A percentile compares a stretch with the other conserved stretches of the same genome.
phyloP scores from a whole-genome alignment of 2,888 invertebrate species.

The Diloba caeruleocephala region DNA sequence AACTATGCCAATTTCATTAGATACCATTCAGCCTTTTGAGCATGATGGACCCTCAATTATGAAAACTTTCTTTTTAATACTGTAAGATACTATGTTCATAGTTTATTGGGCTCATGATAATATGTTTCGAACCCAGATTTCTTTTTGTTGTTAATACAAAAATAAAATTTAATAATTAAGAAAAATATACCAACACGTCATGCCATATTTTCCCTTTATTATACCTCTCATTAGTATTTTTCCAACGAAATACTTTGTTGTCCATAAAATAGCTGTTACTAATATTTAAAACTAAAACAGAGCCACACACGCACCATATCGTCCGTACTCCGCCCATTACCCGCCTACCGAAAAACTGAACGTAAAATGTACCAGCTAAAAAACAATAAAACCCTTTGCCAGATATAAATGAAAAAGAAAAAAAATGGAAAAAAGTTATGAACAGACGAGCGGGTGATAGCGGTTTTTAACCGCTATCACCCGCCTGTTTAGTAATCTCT shows the following conservation, averaged over 20 bases:
- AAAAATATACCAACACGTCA: no score
- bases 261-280: slow-evolving; percentile 15
- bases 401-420: slow-evolving; percentile 69
- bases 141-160: no score
- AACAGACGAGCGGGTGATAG: slow-evolving; percentile 60
- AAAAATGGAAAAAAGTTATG: slow-evolving; percentile 58
- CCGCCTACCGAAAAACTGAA: slow-evolving; percentile 86
- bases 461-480: slow-evolving; percentile 41
- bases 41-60: no score
- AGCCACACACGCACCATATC: slow-evolving; percentile 61
- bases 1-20: no score
- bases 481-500: slow-evolving; percentile 43
- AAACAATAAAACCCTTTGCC: slow-evolving; percentile 82
- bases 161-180: background rate
- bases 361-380: slow-evolving; percentile 76
- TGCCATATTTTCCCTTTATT: background rate
- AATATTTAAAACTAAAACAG: slow-evolving; percentile 47
- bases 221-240: background rate
- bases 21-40: no score
- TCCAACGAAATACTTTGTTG: slow-evolving; percentile 12
- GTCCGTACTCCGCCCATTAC: slow-evolving; percentile 72
- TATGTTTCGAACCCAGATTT: no score
- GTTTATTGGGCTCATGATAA: no score
- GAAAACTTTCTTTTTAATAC: no score
- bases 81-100: no score